A percentile compares a stretch with the other conserved stretches of the same genome.
Evolutionary conservation across 2,888 invertebrate genomes (phyloP).

Genomic region (Brachypterus glaber): DNA sequence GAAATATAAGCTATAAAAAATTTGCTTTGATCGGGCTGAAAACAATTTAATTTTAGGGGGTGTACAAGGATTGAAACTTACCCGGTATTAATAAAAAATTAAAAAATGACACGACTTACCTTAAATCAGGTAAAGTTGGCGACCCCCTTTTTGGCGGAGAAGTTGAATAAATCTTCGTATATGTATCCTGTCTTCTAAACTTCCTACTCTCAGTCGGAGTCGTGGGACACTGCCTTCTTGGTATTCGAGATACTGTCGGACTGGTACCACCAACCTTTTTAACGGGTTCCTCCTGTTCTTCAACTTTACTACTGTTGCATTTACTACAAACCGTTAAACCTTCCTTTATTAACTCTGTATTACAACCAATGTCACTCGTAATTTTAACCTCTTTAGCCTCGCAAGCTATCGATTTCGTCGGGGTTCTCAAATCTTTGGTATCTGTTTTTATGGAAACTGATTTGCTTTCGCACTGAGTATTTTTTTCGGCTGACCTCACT

Average conservation of each 20-base stretch:
- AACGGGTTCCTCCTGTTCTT: constrained; percentile 26
- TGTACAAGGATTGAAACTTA: too few species aligned
- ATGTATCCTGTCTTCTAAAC: constrained; percentile 39
- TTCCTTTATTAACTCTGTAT: constrained; percentile 18
- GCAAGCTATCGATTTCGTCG: constrained; percentile 26
- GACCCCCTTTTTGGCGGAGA: constrained; percentile 20
- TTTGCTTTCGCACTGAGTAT: constrained; percentile 30
- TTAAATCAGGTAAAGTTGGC: constrained; percentile 7
- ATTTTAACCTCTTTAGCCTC: constrained; percentile 24
- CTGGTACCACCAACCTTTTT: constrained; percentile 28
- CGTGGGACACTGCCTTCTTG: constrained; percentile 32
- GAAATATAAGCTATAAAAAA: too few species aligned
- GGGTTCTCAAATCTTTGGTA: constrained; percentile 30
- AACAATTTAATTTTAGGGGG: too few species aligned
- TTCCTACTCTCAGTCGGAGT: constrained; percentile 36
- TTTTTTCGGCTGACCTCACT: constrained; percentile 24
- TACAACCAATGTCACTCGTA: constrained; percentile 25
- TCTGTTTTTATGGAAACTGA: constrained; percentile 28
- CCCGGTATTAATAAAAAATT: too few species aligned
- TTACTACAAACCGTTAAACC: constrained; percentile 22
- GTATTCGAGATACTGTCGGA: constrained; percentile 34
- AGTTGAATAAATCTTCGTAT: constrained; percentile 36
- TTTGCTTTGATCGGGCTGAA: too few species aligned
- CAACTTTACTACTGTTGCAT: constrained; percentile 27
- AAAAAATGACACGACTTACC: not conserved